Base-by-base conservation (phyloP, 2,888 invertebrate species). In the Microctonus hyperodae region DNA sequence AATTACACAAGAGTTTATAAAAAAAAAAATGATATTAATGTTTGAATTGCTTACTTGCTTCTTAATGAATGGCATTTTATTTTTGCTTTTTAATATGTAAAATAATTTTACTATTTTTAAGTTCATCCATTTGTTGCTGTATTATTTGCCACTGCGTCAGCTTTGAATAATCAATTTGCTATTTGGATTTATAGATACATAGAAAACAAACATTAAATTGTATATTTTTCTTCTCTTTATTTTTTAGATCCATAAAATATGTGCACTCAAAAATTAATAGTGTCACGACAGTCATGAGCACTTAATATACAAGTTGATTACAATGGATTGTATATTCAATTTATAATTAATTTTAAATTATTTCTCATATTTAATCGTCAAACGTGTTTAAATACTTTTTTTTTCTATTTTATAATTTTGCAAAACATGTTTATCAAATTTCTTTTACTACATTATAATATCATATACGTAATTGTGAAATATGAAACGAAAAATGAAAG, bases 1-100 rank as follows among this genome's bases (percentile, higher is more conserved):
- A 83, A 81, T 80, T 71, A 35, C 66, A 83, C 66, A 71, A 53
- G 44, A 61, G 48, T 60, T 44, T 40, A 31, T 65, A 61, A 50
- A 20, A 25, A 2, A 51, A 23, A 3, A 79, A 67, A 73, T 71
- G 74, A 59, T 64, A 37, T 59, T 25, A 25, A 61, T 37, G 37
- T n/a, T 37, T 62, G 61, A n/a, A 66, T 55, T 53, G 63, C 65
- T 65, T 67, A 65, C 68, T 64, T 68, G 64, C 37, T 53, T 63
- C 22, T 65, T 48, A 62, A n/a, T n/a, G n/a, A n/a, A n/a, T n/a
- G n/a, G n/a, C n/a, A n/a, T 53, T 63, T 53, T 20, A 40, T 55
- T 59, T 68, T 37, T 11, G 56, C 44, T 64, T 58, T 3, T n/a
- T n/a, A n/a, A n/a, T n/a, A n/a, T n/a, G n/a, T n/a, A n/a, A n/a